A percentile compares a stretch with the other conserved stretches of the same genome.
Conservation (phyloP, 2,113 vertebrate genomes). For the Cinclus cinclus region DNA sequence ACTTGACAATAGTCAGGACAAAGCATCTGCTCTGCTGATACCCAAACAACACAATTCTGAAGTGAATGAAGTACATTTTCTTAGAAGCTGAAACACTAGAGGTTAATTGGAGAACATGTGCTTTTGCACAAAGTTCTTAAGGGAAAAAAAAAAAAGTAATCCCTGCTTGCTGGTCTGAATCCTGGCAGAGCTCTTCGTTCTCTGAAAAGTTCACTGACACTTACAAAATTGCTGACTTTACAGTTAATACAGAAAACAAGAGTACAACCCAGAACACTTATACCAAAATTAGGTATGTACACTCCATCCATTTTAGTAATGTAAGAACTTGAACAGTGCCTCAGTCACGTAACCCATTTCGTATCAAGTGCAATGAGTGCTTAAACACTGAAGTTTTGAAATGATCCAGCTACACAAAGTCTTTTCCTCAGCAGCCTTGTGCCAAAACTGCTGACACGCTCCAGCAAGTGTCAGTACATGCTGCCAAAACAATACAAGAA, state of each 20-base stretch:
- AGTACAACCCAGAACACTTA: not conserved
- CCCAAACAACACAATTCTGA: not conserved
- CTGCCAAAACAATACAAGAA: slow-evolving; percentile 29
- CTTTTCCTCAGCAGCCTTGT: not conserved
- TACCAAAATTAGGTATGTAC: not conserved
- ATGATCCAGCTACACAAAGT: not conserved
- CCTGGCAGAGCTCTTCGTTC: not conserved
- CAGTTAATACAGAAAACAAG: not conserved
- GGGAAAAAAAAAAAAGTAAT: not conserved
- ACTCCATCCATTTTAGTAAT: not conserved
- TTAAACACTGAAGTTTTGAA: not conserved
- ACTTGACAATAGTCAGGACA: not conserved
- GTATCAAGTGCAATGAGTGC: not conserved
- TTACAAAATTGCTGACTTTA: not conserved
- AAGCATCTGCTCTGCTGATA: not conserved
- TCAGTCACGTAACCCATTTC: not conserved
- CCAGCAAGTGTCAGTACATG: not conserved
- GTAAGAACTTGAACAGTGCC: not conserved
- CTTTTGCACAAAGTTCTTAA: not conserved
- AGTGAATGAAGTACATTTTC: not conserved
- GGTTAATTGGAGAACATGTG: not conserved
- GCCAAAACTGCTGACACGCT: not conserved
- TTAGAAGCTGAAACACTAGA: not conserved
- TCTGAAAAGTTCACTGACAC: not conserved
- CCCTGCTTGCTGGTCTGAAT: not conserved